These are phyloP conservation scores for Danio jaintianensis DNA, from an alignment of 2,797 vertebrate species.

Conservation along the genomic window DNA sequence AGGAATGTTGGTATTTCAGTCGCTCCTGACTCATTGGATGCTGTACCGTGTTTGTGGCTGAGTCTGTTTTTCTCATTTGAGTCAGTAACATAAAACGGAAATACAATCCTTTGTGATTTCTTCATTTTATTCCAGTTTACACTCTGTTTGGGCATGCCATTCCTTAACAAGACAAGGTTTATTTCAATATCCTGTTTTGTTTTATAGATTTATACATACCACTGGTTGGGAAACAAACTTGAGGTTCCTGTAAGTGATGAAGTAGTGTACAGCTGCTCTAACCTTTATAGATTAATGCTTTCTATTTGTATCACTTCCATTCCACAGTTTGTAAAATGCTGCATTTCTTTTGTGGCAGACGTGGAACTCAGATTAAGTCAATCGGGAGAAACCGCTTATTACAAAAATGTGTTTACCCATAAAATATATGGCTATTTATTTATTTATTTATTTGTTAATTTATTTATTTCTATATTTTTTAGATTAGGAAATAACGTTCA, in stretches of 20 bases:
- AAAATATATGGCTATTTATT: slow-evolving; percentile 8
- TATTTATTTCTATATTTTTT: too few relatives aligned
- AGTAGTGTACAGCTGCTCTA: slow-evolving; percentile 42
- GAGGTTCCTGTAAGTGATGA: slow-evolving; percentile 54
- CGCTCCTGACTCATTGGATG: slow-evolving; percentile 69
- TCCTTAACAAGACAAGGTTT: slow-evolving; percentile 73
- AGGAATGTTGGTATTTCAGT: slow-evolving; percentile 69
- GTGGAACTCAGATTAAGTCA: slow-evolving; percentile 24
- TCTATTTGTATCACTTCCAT: slow-evolving; percentile 15
- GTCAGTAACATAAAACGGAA: slow-evolving; percentile 64
- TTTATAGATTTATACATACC: slow-evolving; percentile 58
- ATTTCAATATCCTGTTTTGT: slow-evolving; percentile 70
- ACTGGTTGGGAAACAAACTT: slow-evolving; percentile 59
- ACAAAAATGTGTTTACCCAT: background rate
- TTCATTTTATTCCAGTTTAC: slow-evolving; percentile 73
- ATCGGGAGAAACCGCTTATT: slow-evolving; percentile 20
- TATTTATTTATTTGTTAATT: slow-evolving; percentile 5
- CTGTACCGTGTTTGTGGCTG: slow-evolving; percentile 63
- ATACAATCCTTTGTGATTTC: slow-evolving; percentile 71
- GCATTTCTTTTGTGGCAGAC: slow-evolving; percentile 24
- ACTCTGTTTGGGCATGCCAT: slow-evolving; percentile 69
- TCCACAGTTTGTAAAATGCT: slow-evolving; percentile 18
- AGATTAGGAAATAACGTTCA: background rate
- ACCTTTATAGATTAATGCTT: slow-evolving; percentile 31
- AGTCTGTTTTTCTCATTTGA: slow-evolving; percentile 77